Conservation (phyloP, 2,888 invertebrate genomes). For the Calliopum simillimum region DNA sequence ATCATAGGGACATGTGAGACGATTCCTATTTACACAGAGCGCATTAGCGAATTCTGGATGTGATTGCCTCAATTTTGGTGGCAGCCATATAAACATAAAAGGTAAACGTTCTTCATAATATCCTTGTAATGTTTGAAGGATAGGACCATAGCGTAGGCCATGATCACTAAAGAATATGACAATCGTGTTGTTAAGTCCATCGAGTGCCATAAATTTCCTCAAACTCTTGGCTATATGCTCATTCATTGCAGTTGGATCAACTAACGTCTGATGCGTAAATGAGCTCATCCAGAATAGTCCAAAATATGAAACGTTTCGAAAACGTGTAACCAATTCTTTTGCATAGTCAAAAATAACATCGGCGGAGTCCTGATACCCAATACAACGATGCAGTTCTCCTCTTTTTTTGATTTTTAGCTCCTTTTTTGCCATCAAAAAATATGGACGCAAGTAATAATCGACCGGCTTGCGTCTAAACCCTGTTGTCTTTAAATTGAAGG, state of each 20-base stretch:
- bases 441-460: constrained; percentile 84
- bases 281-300: not conserved
- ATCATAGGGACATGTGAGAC: constrained; percentile 79
- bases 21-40: constrained; percentile 72
- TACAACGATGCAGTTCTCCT: constrained; percentile 71
- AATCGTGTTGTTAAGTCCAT: constrained; percentile 74
- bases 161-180: constrained; percentile 38
- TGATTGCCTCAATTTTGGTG: constrained; percentile 71
- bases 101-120: constrained; percentile 84
- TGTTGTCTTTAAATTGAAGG: constrained; percentile 76
- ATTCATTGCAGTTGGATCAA: not conserved
- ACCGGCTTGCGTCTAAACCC: constrained; percentile 81
- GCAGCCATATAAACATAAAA: constrained; percentile 76
- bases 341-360: constrained; percentile 67
- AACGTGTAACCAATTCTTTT: not conserved
- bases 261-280: not conserved
- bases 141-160: constrained; percentile 68
- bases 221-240: not conserved
- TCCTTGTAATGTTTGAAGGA: constrained; percentile 75
- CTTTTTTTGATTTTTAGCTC: constrained; percentile 69
- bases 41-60: constrained; percentile 70
- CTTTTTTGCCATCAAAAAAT: constrained; percentile 76
- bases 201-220: constrained; percentile 68
- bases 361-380: constrained; percentile 74
- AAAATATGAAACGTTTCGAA: not conserved